Conservation (phyloP, 2,797 vertebrate genomes). For the Gymnodraco acuticeps region DNA sequence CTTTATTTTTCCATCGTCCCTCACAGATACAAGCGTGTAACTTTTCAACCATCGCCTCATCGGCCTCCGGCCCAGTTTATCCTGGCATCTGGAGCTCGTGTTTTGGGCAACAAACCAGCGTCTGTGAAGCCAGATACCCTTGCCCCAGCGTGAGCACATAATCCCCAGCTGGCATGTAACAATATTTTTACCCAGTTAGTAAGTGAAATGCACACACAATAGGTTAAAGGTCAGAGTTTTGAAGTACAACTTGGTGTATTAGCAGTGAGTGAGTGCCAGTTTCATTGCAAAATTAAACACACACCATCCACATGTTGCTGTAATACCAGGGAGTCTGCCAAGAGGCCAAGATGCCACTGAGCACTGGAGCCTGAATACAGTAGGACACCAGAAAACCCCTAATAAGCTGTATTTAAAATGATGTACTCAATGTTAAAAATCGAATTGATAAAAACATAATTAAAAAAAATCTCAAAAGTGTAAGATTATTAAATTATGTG, state of each 20-base stretch:
- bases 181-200: slow-evolving; percentile 14
- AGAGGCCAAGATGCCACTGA: not conserved
- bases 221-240: slow-evolving; percentile 34
- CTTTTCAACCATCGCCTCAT: slow-evolving; percentile 29
- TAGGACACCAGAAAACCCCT: not conserved
- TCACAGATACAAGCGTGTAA: slow-evolving; percentile 23
- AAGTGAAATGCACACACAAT: slow-evolving; percentile 27
- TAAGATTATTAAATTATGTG: not conserved
- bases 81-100: slow-evolving; percentile 15
- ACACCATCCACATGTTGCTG: not conserved
- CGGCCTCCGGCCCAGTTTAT: slow-evolving; percentile 37
- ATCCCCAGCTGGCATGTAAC: slow-evolving; percentile 32
- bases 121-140: slow-evolving; percentile 25
- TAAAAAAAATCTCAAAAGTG: not conserved
- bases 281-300: not conserved
- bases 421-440: too few relatives aligned
- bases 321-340: not conserved
- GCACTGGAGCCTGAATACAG: not conserved
- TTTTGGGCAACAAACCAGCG: slow-evolving; percentile 35
- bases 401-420: not conserved
- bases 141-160: slow-evolving; percentile 17
- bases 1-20: slow-evolving; percentile 20
- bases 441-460: not conserved
- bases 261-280: not conserved
- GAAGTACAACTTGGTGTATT: not conserved